Evolutionary conservation across 2,797 vertebrate genomes (phyloP), one percentile per base, ranked within the genome.

Genomic region (Urocyon cinereoargenteus): DNA sequence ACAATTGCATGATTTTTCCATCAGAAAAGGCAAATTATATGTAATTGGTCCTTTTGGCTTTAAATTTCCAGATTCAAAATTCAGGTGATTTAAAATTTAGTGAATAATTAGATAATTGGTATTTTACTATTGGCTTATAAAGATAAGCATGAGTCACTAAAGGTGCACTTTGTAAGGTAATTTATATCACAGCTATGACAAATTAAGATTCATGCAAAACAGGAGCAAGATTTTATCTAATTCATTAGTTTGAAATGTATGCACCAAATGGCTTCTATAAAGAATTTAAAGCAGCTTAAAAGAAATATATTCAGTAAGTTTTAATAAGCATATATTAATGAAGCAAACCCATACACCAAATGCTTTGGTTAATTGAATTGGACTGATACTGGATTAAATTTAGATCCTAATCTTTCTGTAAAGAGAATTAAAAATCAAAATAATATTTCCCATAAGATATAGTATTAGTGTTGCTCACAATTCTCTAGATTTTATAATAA

Each of bases 1-100:
- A 96, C 40, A 97, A 94, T 79, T 86, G 53, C 28, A 81, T 66
- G 53, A 45, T 70, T 94, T 97, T 93, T 79, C 53, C 49, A 86
- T 82, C n/a, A 53, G 59, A 62, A 94, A 68, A 84, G 49, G 7
- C 11, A 84, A 95, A 91, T 91, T 93, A 72, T 93, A 89, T 77
- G 94, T 92, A 91, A 55, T 62, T 88, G 3, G 6, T 83, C 16
- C 26, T 57, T 77, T 95, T 12, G 2, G 15, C 24, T 94, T 96
- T 83, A 94, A 79, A 91, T 90, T 95, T 93, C 11, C 40, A 95
- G 73, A 91, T 77, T 79, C 19, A 73, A 85, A 89, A 83, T 93
- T 81, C 26, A 83, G 40, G 19, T 18, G 31, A 85, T 87, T 81
- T 94, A 88, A 84, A 92, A 68, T 68, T 66, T 70, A 85, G 8